Evolutionary conservation across 1,140 invertebrate genomes (phyloP).

Genomic region (Pachypeltis micranthus): DNA sequence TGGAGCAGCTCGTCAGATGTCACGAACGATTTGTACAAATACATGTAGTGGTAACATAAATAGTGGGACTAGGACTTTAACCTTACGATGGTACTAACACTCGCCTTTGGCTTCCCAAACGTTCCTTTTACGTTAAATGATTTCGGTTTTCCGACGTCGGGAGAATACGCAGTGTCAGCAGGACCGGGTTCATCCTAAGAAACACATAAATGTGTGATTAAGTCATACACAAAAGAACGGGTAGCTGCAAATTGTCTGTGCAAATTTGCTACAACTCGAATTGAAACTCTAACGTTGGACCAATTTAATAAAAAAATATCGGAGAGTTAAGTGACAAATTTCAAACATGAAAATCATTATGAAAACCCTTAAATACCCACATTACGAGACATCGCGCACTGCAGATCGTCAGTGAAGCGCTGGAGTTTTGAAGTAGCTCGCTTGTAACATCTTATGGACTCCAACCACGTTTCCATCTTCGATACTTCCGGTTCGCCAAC

Average conservation of each 20-base stretch:
- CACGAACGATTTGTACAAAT: no score
- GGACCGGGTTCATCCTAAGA: slow-evolving; percentile 9
- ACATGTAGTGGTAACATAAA: no score
- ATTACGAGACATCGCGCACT: no score
- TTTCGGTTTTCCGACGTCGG: slow-evolving; percentile 1
- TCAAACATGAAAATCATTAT: no score
- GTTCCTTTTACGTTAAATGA: slow-evolving; percentile 12
- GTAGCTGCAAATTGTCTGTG: not conserved
- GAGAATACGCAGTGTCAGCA: not conserved
- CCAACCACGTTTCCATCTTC: not conserved
- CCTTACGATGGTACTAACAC: no score
- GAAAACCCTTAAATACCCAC: no score
- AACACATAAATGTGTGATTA: no score
- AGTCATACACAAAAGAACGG: not conserved
- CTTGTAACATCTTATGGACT: not conserved
- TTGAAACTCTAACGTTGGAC: no score
- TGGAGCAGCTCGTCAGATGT: no score
- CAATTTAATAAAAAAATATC: no score
- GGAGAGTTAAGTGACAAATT: no score
- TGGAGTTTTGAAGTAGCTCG: not conserved
- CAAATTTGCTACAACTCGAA: not conserved
- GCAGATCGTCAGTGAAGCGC: not conserved
- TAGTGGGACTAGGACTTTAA: no score
- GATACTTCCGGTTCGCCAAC: not conserved
- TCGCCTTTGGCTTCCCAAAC: not conserved